A percentile compares a stretch with the other conserved stretches of the same genome.
Conservation (phyloP, 2,113 vertebrate species). For the Pachyramphus minor region DNA sequence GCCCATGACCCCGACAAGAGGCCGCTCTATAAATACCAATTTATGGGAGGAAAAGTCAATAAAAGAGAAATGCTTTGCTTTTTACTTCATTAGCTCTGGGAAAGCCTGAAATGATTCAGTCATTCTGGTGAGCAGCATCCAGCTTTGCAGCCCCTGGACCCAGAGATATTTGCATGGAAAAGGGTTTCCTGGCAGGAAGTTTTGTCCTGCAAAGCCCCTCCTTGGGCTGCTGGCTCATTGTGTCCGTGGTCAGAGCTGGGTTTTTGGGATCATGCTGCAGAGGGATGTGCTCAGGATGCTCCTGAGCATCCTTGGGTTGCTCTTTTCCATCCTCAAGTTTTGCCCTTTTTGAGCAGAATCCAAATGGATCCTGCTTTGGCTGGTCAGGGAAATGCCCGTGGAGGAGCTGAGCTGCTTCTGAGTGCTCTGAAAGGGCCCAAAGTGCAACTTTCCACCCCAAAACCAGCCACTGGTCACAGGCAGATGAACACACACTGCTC, state of each 20-base stretch:
- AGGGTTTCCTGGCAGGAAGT: background rate
- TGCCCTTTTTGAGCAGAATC: background rate
- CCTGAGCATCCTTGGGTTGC: background rate
- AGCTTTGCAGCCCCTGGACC: background rate
- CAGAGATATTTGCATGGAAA: background rate
- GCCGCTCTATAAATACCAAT: background rate
- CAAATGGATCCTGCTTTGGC: background rate
- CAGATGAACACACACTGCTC: too few species aligned
- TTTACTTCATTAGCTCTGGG: background rate
- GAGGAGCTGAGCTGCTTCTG: background rate
- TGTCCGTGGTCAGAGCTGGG: background rate
- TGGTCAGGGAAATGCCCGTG: background rate
- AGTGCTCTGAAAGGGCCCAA: background rate
- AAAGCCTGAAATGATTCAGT: background rate
- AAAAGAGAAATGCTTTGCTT: background rate
- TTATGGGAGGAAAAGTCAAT: background rate
- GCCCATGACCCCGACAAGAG: background rate
- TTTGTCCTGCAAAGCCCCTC: background rate
- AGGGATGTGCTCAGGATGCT: background rate
- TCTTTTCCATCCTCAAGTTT: background rate
- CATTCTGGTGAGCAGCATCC: background rate
- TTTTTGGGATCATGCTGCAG: background rate
- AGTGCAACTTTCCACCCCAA: background rate
- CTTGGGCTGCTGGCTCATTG: background rate
- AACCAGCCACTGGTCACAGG: background rate